A percentile compares a stretch with the other conserved stretches of the same genome.
Conservation (phyloP, 2,797 vertebrate species). For the Eulemur rubriventer region DNA sequence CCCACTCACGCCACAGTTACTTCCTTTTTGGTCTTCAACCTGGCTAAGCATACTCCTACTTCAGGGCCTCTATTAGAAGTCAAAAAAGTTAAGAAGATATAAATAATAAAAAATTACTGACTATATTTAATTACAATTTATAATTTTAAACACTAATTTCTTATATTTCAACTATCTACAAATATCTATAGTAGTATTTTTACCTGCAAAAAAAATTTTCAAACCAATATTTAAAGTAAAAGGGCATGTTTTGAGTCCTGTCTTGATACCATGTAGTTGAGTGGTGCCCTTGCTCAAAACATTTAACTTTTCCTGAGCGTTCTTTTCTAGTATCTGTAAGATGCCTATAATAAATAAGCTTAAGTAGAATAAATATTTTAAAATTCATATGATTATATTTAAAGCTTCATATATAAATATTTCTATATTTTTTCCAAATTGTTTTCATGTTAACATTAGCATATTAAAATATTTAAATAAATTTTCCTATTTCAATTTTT, state of each 20-base stretch:
- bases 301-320: not conserved
- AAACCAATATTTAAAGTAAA: not conserved
- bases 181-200: not conserved
- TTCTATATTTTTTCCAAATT: not conserved
- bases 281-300: not conserved
- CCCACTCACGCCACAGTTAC: not conserved
- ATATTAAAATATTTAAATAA: conserved; percentile 1
- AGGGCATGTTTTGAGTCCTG: not conserved
- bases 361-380: not conserved
- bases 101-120: conserved; percentile 36
- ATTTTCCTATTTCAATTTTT: not conserved
- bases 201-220: not conserved
- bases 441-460: not conserved
- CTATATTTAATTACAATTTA: not conserved
- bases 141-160: not conserved
- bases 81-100: not conserved
- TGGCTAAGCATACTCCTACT: too few relatives aligned
- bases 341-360: not conserved
- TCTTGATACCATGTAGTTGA: not conserved
- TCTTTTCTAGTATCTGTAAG: not conserved
- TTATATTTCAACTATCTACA: conserved; percentile 24
- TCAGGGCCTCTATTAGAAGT: not conserved
- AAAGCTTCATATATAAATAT: not conserved
- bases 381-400: not conserved
- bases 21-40: not conserved